A percentile compares a stretch with the other conserved stretches of the same genome.
Evolutionary conservation across 1,140 invertebrate genomes (phyloP).

Genomic region (Pogonomyrmex californicus): DNA sequence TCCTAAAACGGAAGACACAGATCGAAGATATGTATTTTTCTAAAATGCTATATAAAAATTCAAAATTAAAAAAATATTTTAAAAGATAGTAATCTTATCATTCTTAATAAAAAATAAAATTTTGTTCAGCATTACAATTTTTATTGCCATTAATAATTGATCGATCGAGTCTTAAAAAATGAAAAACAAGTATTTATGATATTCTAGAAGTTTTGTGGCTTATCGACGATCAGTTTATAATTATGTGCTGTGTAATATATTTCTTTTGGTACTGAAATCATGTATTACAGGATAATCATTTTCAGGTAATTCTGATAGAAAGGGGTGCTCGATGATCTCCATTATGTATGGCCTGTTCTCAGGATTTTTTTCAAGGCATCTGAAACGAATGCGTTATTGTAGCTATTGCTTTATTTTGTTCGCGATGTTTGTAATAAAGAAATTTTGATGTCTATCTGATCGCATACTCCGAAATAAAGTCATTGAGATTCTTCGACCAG

Average conservation of each 20-base stretch:
- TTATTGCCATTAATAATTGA: neutral
- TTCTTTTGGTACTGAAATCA: neutral
- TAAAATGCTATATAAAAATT: neutral
- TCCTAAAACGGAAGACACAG: neutral
- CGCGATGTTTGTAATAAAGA: neutral
- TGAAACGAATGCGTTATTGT: slow-evolving; percentile 81
- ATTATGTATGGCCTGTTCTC: slow-evolving; percentile 95
- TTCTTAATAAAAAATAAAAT: neutral
- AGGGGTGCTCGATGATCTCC: slow-evolving; percentile 96
- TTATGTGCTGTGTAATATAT: neutral
- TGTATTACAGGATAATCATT: slow-evolving; percentile 91
- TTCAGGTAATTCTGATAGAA: slow-evolving; percentile 91
- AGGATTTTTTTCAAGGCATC: slow-evolving; percentile 96
- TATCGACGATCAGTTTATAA: neutral
- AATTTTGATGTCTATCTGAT: slow-evolving; percentile 29
- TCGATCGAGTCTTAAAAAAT: neutral
- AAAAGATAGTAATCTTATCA: neutral
- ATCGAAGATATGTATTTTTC: neutral
- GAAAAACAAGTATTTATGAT: neutral
- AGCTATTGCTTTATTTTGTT: neutral
- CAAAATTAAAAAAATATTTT: neutral
- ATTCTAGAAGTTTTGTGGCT: neutral
- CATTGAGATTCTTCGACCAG: slow-evolving; percentile 93
- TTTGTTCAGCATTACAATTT: neutral
- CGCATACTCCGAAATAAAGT: slow-evolving; percentile 94